Base-by-base conservation (phyloP, 2,888 invertebrate species). In the Lithophane socia region DNA sequence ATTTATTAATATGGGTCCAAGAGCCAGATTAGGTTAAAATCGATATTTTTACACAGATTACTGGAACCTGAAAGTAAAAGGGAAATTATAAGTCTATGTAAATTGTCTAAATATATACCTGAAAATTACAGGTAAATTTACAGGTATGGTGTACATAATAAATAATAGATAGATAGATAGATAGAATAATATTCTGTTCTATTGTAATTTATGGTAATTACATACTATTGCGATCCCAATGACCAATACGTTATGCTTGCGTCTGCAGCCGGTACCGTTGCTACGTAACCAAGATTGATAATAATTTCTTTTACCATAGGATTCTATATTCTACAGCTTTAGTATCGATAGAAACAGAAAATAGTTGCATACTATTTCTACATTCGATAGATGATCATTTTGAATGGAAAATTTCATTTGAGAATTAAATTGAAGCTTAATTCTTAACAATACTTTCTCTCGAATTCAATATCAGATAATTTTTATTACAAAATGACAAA, bases 261-360 rank as follows among this genome's bases (percentile, higher is more conserved):
- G 16, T 44, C 42, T 65, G n/a, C 65, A 24, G 44, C 47, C 3
- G 16, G 24, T 29, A 44, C 72, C 52, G 66, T 60, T 75, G 61
- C 67, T 42, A 42, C 56, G 42, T n/a, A 49, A 61, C 61, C 44
- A 61, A 24, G 16, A n/a, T 75, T 75, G 13, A 49, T 60, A 49
- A 69, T 29, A 54, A 66, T 49, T 71, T 71, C 3, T 54, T 56
- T 21, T 21, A 21, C 16, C 58, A 13, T n/a, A 16, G 7, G 2
- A 61, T 18, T 52, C 37, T 16, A 56, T 18, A 37, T 47, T 67
- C 21, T 68, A 44, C 1, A 52, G 13, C 21, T 67, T 52, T 67
- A 52, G 16, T 67, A 67, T 67, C 9, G 13, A 67, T 21, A 52
- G 4, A 49, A 52, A 16, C 21, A 16, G 37, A 16, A 21, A 3